Evolutionary conservation across 2,113 vertebrate genomes (phyloP).

Genomic region (Typhlomys cinereus): DNA sequence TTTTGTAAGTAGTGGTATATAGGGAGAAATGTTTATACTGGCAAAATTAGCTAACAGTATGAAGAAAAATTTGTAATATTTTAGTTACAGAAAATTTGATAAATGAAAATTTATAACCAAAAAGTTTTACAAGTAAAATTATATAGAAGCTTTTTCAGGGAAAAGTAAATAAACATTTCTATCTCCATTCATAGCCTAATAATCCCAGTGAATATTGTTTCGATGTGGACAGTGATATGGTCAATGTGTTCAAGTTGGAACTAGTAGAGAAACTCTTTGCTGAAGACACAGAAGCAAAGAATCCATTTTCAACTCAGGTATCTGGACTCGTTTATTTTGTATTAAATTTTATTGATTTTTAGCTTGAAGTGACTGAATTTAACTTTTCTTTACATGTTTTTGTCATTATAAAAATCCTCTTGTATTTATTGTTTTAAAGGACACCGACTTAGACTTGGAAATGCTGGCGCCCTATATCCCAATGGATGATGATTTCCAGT

Average conservation of each 20-base stretch:
- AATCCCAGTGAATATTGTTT: slow-evolving; percentile 92
- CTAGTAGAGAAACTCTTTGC: slow-evolving; percentile 98
- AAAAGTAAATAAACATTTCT: slow-evolving; percentile 63
- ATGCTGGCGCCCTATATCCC: slow-evolving; percentile 99
- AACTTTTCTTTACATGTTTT: slow-evolving; percentile 33
- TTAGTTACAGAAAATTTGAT: slow-evolving; percentile 17
- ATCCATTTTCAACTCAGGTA: slow-evolving; percentile 94
- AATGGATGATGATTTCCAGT: slow-evolving; percentile 99
- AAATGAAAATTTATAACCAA: too few relatives aligned
- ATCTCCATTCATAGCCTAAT: slow-evolving; percentile 87
- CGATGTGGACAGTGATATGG: slow-evolving; percentile 94
- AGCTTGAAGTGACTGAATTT: slow-evolving; percentile 29
- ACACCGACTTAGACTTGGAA: slow-evolving; percentile 94
- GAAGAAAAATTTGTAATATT: slow-evolving; percentile 10
- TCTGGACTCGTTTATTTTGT: slow-evolving; percentile 50
- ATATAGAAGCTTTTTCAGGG: not conserved
- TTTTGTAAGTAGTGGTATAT: slow-evolving; percentile 18
- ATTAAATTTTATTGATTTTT: slow-evolving; percentile 45
- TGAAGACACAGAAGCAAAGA: slow-evolving; percentile 95
- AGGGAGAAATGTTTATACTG: slow-evolving; percentile 4
- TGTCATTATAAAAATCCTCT: slow-evolving; percentile 35
- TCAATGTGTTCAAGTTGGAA: slow-evolving; percentile 95
- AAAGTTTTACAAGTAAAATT: slow-evolving; percentile 43
- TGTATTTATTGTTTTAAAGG: slow-evolving; percentile 76
- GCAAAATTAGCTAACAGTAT: slow-evolving; percentile 1